phyloP scores from a whole-genome alignment of 2,888 invertebrate genomes.

The Anticlea derivata region DNA sequence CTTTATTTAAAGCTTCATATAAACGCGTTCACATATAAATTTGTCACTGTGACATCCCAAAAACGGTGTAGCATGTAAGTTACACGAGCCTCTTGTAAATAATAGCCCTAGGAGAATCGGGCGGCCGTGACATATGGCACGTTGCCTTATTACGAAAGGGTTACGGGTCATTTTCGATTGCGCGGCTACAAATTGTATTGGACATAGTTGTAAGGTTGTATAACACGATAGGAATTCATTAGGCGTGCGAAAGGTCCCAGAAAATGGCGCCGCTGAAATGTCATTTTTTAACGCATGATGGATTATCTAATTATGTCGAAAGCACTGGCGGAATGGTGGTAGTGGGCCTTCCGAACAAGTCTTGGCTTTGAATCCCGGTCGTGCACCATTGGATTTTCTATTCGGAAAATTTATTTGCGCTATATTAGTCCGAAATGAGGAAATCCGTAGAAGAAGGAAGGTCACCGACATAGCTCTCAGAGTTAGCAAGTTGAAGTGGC shows the following conservation, averaged over 20 bases:
- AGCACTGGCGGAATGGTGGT: too few species aligned
- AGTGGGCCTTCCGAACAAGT: too few species aligned
- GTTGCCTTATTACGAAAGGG: constrained; percentile 35
- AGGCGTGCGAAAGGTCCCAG: constrained; percentile 58
- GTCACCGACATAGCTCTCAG: too few species aligned
- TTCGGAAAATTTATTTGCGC: too few species aligned
- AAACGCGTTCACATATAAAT: constrained; percentile 57
- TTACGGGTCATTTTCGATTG: constrained; percentile 41
- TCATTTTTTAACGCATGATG: constrained; percentile 41
- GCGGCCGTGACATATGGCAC: constrained; percentile 20
- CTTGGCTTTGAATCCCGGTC: too few species aligned
- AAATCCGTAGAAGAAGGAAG: too few species aligned
- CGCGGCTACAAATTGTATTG: constrained; percentile 43
- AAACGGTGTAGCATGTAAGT: constrained; percentile 53
- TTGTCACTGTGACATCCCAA: constrained; percentile 58
- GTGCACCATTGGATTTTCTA: too few species aligned
- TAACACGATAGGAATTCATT: constrained; percentile 63
- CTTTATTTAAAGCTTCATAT: constrained; percentile 54
- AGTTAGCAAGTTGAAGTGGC: too few species aligned
- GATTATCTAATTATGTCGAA: too few species aligned
- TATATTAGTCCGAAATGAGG: too few species aligned
- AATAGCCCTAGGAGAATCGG: constrained; percentile 43
- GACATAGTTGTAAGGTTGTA: constrained; percentile 45
- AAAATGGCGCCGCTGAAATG: constrained; percentile 50
- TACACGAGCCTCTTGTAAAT: constrained; percentile 55